These are phyloP conservation scores for Cephalopholis sonnerati DNA, from an alignment of 2,113 vertebrate species.

Conservation along the genomic window DNA sequence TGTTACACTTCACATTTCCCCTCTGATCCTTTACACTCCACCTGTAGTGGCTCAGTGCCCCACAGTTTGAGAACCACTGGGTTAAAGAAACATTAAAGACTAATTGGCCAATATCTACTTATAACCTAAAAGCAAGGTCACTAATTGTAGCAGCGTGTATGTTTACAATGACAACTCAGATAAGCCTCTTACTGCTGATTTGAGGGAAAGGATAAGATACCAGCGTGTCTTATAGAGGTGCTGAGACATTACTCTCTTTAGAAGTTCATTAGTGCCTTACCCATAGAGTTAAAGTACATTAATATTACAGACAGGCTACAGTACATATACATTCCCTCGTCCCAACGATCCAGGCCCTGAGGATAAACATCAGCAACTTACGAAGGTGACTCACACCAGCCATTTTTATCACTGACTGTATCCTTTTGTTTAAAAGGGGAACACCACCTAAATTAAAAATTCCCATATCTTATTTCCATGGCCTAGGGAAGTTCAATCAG, in stretches of 20 bases:
- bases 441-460: too few species aligned
- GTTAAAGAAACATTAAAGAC: background rate
- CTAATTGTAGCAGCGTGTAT: background rate
- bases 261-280: background rate
- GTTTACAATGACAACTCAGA: background rate
- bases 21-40: too few species aligned
- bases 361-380: background rate
- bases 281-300: background rate
- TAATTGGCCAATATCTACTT: background rate
- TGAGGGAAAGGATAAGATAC: background rate
- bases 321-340: background rate
- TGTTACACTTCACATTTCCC: too few species aligned
- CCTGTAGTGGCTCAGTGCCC: too few species aligned
- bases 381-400: background rate
- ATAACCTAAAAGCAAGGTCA: background rate
- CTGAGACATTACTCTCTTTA: background rate
- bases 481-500: too few species aligned
- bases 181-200: background rate
- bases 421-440: too few species aligned
- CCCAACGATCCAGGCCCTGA: too few species aligned
- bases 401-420: too few species aligned
- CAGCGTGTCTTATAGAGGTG: background rate
- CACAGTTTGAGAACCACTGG: too few species aligned
- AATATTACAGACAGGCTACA: too few species aligned
- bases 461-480: too few species aligned